A percentile compares a stretch with the other conserved stretches of the same genome.
These are phyloP conservation scores for Lipophrys pholis DNA, from an alignment of 2,113 vertebrate species.

Conservation along the genomic window DNA sequence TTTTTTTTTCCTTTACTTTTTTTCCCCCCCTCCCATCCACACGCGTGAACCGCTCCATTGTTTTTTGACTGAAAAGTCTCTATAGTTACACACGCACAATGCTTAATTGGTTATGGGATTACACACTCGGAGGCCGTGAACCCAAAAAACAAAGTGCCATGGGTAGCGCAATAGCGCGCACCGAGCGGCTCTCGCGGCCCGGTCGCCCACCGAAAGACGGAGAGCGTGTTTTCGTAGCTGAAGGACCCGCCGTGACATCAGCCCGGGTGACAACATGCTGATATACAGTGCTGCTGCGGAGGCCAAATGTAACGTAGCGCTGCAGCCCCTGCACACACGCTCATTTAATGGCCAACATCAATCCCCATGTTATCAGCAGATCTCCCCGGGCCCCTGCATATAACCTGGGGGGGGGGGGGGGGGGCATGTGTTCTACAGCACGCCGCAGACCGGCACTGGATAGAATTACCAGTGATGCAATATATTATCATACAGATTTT, in stretches of 20 bases:
- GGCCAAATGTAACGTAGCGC: slow-evolving; percentile 58
- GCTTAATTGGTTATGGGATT: slow-evolving; percentile 47
- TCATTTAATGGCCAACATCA: slow-evolving; percentile 72
- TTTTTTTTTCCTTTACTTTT: slow-evolving; percentile 2
- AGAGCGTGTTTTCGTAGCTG: slow-evolving; percentile 69
- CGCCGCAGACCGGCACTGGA: slow-evolving; percentile 45
- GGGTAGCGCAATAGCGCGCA: slow-evolving; percentile 60
- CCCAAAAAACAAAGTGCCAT: slow-evolving; percentile 37
- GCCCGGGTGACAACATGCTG: slow-evolving; percentile 76
- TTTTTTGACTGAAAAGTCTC: slow-evolving; percentile 51
- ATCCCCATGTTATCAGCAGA: slow-evolving; percentile 77
- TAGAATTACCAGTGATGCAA: slow-evolving; percentile 72
- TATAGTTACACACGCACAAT: slow-evolving; percentile 44
- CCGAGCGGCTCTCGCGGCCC: slow-evolving; percentile 45
- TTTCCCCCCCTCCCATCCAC: slow-evolving; percentile 10
- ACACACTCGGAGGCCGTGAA: slow-evolving; percentile 38
- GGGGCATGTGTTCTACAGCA: slow-evolving; percentile 23
- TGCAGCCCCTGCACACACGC: slow-evolving; percentile 35
- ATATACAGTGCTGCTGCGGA: slow-evolving; percentile 65
- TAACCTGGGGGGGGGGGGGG: slow-evolving; percentile 28
- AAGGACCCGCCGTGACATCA: slow-evolving; percentile 74
- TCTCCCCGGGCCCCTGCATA: slow-evolving; percentile 29
- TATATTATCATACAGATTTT: slow-evolving; percentile 70
- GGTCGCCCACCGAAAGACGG: slow-evolving; percentile 45
- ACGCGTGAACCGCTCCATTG: slow-evolving; percentile 25